Conservation (phyloP, 2,113 vertebrate genomes). For the Archilochus colubris region DNA sequence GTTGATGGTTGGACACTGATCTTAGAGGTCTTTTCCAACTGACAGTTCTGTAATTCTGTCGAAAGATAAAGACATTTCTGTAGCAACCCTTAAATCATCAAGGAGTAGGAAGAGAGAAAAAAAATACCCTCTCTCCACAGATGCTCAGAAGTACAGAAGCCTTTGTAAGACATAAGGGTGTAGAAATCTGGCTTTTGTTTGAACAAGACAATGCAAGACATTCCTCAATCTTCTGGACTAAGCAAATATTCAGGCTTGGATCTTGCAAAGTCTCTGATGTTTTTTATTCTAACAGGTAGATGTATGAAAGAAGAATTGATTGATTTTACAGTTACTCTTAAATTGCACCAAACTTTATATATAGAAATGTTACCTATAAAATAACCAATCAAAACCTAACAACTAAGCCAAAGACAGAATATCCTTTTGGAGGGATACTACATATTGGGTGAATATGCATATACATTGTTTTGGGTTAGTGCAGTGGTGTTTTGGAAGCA, state of each 20-base stretch:
- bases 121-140: not conserved
- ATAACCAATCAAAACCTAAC: not conserved
- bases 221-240: not conserved
- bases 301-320: not conserved
- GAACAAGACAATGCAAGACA: not conserved
- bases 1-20: no score
- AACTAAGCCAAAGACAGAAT: not conserved
- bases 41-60: no score
- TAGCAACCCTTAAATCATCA: not conserved
- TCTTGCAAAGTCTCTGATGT: not conserved
- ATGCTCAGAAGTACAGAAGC: not conserved
- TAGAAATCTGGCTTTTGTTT: not conserved
- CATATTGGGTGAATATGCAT: not conserved
- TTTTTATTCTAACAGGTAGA: not conserved
- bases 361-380: not conserved
- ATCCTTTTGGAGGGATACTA: not conserved
- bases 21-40: no score
- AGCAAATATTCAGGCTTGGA: not conserved
- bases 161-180: not conserved
- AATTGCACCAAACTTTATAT: not conserved
- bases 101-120: not conserved
- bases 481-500: no score
- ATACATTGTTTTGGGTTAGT: no score
- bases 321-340: not conserved
- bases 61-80: not conserved